phyloP scores from a whole-genome alignment of 2,113 vertebrate species.

The Otolemur garnettii region DNA sequence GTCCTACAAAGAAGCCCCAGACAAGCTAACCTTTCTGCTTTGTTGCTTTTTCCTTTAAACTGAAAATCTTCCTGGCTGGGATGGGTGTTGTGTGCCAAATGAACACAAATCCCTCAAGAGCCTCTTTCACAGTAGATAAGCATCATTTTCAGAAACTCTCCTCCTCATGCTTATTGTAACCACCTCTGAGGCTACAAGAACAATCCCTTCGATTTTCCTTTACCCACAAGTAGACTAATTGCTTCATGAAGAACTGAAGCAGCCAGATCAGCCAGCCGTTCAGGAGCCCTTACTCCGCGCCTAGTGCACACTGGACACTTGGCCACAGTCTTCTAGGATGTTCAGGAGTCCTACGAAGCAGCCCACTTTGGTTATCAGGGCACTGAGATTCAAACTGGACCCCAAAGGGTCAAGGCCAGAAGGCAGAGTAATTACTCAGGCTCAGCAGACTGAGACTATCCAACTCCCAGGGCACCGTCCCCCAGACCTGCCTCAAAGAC shows the following conservation, averaged over 20 bases:
- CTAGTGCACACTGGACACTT: neutral
- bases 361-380: neutral
- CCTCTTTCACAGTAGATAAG: neutral
- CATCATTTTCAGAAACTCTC: neutral
- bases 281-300: neutral
- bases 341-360: neutral
- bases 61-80: neutral
- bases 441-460: neutral
- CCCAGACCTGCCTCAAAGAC: neutral
- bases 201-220: neutral
- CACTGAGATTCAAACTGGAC: neutral
- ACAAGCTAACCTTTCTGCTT: neutral
- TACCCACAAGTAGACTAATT: neutral
- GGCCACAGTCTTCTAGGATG: neutral
- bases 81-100: neutral
- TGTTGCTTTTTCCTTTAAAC: neutral
- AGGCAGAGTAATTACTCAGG: fast-evolving
- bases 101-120: neutral
- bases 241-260: neutral
- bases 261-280: neutral
- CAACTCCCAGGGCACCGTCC: neutral
- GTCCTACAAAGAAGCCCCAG: neutral
- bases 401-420: neutral
- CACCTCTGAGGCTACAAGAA: too few relatives aligned
- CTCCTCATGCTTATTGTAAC: neutral